Evolutionary conservation across 2,888 invertebrate genomes (phyloP), one percentile per base, ranked within the genome.

Genomic region (Phaonia tiefii): DNA sequence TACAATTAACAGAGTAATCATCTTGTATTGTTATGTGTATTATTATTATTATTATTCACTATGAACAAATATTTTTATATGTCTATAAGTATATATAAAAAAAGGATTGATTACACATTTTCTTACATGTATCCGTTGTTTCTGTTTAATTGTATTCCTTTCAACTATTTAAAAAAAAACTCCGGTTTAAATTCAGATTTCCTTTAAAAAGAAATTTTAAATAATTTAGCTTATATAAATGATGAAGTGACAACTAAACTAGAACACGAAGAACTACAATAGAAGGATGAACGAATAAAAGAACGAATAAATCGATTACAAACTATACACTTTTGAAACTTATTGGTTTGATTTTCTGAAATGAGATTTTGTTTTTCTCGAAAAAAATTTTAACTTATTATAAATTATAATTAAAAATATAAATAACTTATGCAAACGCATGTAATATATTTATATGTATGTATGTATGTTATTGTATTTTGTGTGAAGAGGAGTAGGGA

Each of bases 251-350:
- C 17, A 54, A 25, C 25, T 25, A 11, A 54, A 25, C 1, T 8
- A 22, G 17, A 20, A 20, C 2, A 22, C 7, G 13, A 22, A 54
- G 13, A 54, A 25, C 65, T 31, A 75, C 60, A 75, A 13, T 75
- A 67, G 1, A 71, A 8, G 15, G 37, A 58, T 5, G 3, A 58
- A 26, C 58, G 3, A 58, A 26, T 31, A 31, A 3, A 31, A 3
- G 31, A 31, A 31, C 31, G 31, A 31, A 31, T 70, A 74, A 72
- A 51, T 60, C 71, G 63, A n/a, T 80, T 75, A 73, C 74, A 80
- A 82, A 83, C 69, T 84, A 84, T 69, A 72, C 72, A 80, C 72
- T 25, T 74, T 42, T 81, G 81, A 76, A 82, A 80, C 75, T 77
- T 51, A 72, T 79, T 65, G 51, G 49, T 60, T 58, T 44, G 8